Evolutionary conservation across 2,113 vertebrate genomes (phyloP).

Genomic region (Equus quagga): DNA sequence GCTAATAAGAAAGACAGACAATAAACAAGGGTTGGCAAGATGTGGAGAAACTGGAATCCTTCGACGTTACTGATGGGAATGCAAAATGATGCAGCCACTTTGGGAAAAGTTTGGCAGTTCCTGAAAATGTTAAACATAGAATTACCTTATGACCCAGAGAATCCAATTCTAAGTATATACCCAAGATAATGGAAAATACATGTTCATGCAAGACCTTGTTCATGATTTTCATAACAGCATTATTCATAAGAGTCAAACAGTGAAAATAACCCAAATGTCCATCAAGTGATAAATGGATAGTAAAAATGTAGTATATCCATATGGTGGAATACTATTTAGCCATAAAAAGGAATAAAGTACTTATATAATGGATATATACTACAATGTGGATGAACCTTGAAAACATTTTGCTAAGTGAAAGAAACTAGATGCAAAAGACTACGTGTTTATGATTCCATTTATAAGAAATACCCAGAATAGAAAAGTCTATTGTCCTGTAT

Average conservation of each 20-base stretch:
- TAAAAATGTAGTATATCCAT: fast-evolving
- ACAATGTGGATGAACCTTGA: neutral
- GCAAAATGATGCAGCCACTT: fast-evolving
- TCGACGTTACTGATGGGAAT: fast-evolving
- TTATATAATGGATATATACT: too few species aligned
- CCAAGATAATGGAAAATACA: neutral
- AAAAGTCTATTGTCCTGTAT: fast-evolving
- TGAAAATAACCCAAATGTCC: neutral
- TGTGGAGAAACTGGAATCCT: neutral
- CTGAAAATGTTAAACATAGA: neutral
- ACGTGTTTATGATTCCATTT: fast-evolving
- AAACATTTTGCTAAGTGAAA: fast-evolving
- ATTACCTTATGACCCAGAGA: neutral
- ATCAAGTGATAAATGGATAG: neutral
- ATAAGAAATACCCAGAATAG: fast-evolving
- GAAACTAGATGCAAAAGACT: neutral
- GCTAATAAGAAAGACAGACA: too few species aligned
- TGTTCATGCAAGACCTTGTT: neutral
- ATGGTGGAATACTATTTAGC: neutral
- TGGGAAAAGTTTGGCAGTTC: neutral
- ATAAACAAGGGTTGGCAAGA: fast-evolving
- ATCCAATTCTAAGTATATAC: neutral
- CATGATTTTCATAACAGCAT: neutral
- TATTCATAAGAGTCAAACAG: neutral
- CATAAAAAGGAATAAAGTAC: neutral